Evolutionary conservation across 1,140 invertebrate species (phyloP).

Genomic region (Calliphora vicina): DNA sequence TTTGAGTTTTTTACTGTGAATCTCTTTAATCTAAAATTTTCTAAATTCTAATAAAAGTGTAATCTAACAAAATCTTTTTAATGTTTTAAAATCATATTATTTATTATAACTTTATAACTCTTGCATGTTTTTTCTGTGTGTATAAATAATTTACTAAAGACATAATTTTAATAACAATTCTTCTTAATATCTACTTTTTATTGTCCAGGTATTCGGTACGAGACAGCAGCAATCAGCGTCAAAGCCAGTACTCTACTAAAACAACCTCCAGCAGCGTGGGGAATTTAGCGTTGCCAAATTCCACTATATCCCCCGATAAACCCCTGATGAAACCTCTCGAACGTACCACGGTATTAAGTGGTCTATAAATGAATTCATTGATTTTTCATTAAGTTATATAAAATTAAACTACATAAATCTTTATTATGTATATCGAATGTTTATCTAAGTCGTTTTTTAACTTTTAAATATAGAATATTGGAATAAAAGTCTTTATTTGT

Average conservation of each 20-base stretch:
- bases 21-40: no score
- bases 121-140: conserved; percentile 15
- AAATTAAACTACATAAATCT: no score
- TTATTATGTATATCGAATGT: not conserved
- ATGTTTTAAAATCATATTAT: conserved; percentile 36
- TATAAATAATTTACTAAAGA: not conserved
- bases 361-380: not conserved
- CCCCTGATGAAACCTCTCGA: conserved; percentile 48
- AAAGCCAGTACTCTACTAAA: conserved; percentile 60
- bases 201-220: conserved; percentile 52
- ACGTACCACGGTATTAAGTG: conserved; percentile 45
- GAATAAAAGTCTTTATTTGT: no score
- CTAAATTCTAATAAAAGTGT: no score
- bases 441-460: not conserved
- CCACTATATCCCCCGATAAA: conserved; percentile 46
- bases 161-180: not conserved
- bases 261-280: conserved; percentile 59
- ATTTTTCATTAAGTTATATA: no score
- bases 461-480: no score
- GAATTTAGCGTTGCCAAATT: conserved; percentile 55
- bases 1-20: no score
- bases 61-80: not conserved
- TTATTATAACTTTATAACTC: not conserved
- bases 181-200: not conserved
- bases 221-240: conserved; percentile 53